These are phyloP conservation scores for Scaptodrosophila lebanonensis DNA, from an alignment of 1,140 invertebrate genomes.

Conservation along the genomic window DNA sequence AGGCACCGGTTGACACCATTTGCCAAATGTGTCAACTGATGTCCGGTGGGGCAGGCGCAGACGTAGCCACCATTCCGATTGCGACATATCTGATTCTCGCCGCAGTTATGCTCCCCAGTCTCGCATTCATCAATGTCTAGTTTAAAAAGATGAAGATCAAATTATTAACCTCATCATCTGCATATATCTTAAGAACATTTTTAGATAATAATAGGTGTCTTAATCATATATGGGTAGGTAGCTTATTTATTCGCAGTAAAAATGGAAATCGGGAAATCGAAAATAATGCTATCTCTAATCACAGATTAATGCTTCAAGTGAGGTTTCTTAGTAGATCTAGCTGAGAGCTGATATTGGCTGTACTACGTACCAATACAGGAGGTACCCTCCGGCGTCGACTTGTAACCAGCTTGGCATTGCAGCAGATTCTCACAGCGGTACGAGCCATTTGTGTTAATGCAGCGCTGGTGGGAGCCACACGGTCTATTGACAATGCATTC, in stretches of 20 bases:
- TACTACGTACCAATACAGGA: conserved; percentile 74
- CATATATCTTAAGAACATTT: not conserved
- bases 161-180: not conserved
- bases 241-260: too few species aligned
- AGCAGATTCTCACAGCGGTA: conserved; percentile 79
- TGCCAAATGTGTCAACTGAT: conserved; percentile 79
- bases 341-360: conserved; percentile 7
- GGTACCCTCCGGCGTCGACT: conserved; percentile 76
- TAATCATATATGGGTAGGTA: too few species aligned
- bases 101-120: conserved; percentile 83
- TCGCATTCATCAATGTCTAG: conserved; percentile 85
- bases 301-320: too few species aligned
- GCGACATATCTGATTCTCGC: conserved; percentile 83
- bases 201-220: too few species aligned
- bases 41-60: conserved; percentile 85
- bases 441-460: conserved; percentile 80
- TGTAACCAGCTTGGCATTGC: conserved; percentile 78
- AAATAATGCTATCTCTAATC: too few species aligned
- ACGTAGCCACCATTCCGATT: conserved; percentile 86
- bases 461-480: conserved; percentile 77
- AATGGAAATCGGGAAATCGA: too few species aligned
- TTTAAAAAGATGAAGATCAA: not conserved
- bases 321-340: too few species aligned
- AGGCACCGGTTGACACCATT: conserved; percentile 82
- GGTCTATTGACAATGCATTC: conserved; percentile 77